Conservation (phyloP, 2,113 vertebrate species). For the Phrynosoma platyrhinos region DNA sequence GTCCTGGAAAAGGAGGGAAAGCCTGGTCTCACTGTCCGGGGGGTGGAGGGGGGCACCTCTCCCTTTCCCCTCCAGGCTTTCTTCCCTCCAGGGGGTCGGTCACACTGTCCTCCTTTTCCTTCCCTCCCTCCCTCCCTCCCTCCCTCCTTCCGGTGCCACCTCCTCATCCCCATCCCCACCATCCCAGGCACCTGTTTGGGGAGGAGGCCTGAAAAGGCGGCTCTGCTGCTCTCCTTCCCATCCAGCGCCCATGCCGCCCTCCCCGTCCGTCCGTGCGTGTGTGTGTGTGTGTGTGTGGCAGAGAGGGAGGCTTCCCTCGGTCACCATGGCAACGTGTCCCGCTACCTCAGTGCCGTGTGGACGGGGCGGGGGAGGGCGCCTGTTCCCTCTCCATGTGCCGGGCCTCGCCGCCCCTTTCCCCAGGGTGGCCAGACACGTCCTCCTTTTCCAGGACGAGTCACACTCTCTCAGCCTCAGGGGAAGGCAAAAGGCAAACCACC, state of each 20-base stretch:
- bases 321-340: slow-evolving; percentile 38
- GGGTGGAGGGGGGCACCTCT: too few relatives aligned
- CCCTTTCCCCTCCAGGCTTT: too few relatives aligned
- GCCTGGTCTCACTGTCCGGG: too few relatives aligned
- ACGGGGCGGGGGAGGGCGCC: not conserved
- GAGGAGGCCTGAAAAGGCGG: not conserved
- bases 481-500: too few relatives aligned
- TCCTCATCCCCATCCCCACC: not conserved
- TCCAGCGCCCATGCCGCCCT: not conserved
- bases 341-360: not conserved
- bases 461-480: too few relatives aligned
- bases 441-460: too few relatives aligned
- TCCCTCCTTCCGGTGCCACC: not conserved
- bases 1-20: too few relatives aligned
- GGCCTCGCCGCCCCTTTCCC: too few relatives aligned
- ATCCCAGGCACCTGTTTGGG: not conserved
- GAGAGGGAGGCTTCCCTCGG: slow-evolving; percentile 26
- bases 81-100: too few relatives aligned
- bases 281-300: not conserved
- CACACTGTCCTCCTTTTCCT: slow-evolving; percentile 17
- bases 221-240: not conserved
- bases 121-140: not conserved
- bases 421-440: too few relatives aligned
- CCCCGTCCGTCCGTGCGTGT: too few relatives aligned
- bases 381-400: not conserved